Evolutionary conservation across 2,113 vertebrate genomes (phyloP).

Genomic region (Silurus asotus): DNA sequence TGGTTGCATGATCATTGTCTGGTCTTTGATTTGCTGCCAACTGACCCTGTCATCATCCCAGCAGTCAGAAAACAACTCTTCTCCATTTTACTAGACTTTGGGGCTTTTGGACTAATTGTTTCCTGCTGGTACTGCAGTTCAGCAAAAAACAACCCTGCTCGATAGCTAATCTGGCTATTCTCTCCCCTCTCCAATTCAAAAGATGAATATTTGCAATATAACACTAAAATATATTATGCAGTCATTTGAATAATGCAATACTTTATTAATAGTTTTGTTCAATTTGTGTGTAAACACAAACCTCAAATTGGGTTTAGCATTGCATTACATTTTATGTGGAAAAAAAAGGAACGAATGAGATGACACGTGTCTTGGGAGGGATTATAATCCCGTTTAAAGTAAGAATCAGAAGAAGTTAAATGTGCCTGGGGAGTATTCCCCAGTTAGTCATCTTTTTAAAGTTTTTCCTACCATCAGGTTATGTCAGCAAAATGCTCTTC

Average conservation of each 20-base stretch:
- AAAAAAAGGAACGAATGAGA: not conserved
- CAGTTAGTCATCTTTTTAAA: constrained; percentile 8
- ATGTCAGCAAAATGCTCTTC: constrained; percentile 16
- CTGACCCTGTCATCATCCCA: constrained; percentile 43
- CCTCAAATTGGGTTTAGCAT: not conserved
- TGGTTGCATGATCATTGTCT: constrained; percentile 19
- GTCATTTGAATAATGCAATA: not conserved
- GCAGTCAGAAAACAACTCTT: constrained; percentile 53
- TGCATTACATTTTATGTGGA: constrained; percentile 6
- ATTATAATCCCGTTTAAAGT: constrained; percentile 10
- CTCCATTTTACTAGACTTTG: constrained; percentile 50
- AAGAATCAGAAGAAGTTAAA: not conserved
- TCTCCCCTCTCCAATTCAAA: constrained; percentile 50
- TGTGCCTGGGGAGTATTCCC: not conserved
- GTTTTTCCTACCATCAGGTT: not conserved
- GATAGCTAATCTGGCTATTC: constrained; percentile 25
- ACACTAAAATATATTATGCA: not conserved
- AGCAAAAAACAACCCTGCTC: constrained; percentile 59
- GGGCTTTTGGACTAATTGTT: constrained; percentile 35
- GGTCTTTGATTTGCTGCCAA: constrained; percentile 37
- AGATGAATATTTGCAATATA: constrained; percentile 2
- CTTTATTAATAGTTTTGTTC: not conserved
- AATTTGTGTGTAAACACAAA: not conserved
- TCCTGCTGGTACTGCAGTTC: constrained; percentile 51
- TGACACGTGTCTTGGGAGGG: not conserved